Evolutionary conservation across 2,797 vertebrate species (phyloP), one percentile per base, ranked within the genome.

Genomic region (Protonibea diacanthus): DNA sequence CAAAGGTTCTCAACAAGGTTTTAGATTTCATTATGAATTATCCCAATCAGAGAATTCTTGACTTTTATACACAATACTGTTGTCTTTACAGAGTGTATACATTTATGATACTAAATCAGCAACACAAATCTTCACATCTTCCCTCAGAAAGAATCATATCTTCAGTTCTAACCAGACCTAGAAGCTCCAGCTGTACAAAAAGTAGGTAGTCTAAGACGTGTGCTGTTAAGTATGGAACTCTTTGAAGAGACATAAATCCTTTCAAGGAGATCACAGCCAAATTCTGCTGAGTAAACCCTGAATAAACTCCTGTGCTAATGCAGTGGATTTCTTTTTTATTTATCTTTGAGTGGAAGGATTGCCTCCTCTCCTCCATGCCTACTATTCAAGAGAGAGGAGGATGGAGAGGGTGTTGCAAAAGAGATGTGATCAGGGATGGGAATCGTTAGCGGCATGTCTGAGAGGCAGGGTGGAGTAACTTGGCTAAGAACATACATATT

Each of bases 171-270:
- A 49, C 17, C 27, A 69, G 62, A 73, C 47, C 49, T 44, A 27
- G 21, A 76, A 83, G 78, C 58, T 71, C 29, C 44, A 51, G 51
- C 38, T 27, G 44, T 13, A 74, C 55, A 78, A 60, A 77, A 65
- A 57, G 48, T 21, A 71, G 60, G 72, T 25, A 47, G n/a, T 25
- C 0, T 44, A 62, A 81, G 64, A 71, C 23, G 45, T 62, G 44
- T 78, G 55, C 52, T 52, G 62, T 58, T 47, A 66, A 80, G 56
- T 76, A n/a, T 66, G 56, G 55, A 3, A 63, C 44, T 56, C 78
- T 86, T 83, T 83, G 79, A 91, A 86, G 85, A 82, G 76, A 82
- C 75, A 33, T 58, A 84, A 87, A 88, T 87, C 86, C 86, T 84
- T 71, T n/a, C 57, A 81, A 40, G 51, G 78, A 79, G 80, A 86